Evolutionary conservation across 2,888 invertebrate genomes (phyloP), one percentile per base, ranked within the genome.

Genomic region (Rhingia rostrata): DNA sequence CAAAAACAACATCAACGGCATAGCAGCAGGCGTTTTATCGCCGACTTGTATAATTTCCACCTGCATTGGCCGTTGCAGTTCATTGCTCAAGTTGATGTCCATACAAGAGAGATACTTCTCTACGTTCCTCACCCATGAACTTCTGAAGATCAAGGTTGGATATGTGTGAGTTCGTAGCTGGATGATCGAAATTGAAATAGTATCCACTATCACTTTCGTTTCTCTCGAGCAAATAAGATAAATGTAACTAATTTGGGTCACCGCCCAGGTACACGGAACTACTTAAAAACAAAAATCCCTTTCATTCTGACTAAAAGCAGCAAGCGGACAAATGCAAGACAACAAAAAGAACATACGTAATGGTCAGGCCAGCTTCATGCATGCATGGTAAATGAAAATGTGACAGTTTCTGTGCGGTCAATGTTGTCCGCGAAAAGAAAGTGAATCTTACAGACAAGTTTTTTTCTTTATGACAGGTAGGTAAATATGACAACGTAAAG

Each of bases 61-160:
- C 61, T 83, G 83, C 58, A 74, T 33, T 58, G 63, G 12, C n/a
- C 60, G 47, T 37, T 63, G 53, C 67, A 69, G 79, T 79, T 83
- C 73, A 83, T 74, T 69, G 79, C 79, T 74, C 63, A 83, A 53
- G 35, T 45, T 70, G 45, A 51, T 78, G 67, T 67, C 37, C 56
- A 67, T 47, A 63, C 41, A 63, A 45, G 53, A 63, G 33, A 63
- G 49, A 47, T 56, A 30, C 56, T 43, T 79, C 49, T 73, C 22
- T 72, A 53, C 51, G 58, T 82, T 53, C 37, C 58, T 73, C 79
- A 79, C 83, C 79, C 83, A 74, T 83, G 83, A 83, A 83, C 83
- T 79, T 79, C 43, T 74, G 67, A 69, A 79, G 79, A 83, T 83
- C 83, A 83, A 83, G 83, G 83, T 83, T 83, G 83, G 63, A 49